Conservation (phyloP, 2,113 vertebrate genomes). For the Phainopepla nitens region DNA sequence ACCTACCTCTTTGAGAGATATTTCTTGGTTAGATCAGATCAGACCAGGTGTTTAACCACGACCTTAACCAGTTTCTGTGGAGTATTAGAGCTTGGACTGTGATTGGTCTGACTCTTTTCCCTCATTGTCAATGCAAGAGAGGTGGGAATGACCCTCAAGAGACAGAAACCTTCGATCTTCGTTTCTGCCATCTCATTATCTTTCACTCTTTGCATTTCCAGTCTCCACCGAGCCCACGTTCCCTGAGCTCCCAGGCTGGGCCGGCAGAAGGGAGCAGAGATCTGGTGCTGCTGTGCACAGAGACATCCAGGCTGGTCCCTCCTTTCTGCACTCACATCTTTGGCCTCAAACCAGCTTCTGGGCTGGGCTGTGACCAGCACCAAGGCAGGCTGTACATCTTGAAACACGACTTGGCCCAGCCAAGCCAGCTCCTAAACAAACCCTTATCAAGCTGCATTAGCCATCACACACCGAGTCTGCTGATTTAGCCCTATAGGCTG, state of each 20-base stretch:
- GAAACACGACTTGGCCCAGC: neutral
- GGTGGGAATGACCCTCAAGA: neutral
- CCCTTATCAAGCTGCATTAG: neutral
- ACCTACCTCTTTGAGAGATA: no score
- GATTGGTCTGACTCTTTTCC: neutral
- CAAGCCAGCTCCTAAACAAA: neutral
- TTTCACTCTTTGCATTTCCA: neutral
- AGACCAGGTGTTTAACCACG: rapidly evolving
- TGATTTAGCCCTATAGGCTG: neutral
- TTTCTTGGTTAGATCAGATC: rapidly evolving
- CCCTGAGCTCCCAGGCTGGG: neutral
- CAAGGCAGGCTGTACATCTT: neutral
- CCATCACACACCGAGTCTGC: neutral
- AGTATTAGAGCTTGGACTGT: neutral
- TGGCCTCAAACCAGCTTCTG: neutral
- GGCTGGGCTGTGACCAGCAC: neutral
- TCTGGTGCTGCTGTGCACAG: neutral
- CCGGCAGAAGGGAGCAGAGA: neutral
- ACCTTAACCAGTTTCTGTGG: neutral
- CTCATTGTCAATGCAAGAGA: neutral
- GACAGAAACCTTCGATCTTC: neutral
- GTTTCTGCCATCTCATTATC: neutral
- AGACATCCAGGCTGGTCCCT: neutral
- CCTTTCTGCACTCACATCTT: neutral
- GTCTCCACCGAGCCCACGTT: neutral